A percentile compares a stretch with the other conserved stretches of the same genome.
phyloP scores from a whole-genome alignment of 2,888 invertebrate species.

The Dromius quadrimaculatus region DNA sequence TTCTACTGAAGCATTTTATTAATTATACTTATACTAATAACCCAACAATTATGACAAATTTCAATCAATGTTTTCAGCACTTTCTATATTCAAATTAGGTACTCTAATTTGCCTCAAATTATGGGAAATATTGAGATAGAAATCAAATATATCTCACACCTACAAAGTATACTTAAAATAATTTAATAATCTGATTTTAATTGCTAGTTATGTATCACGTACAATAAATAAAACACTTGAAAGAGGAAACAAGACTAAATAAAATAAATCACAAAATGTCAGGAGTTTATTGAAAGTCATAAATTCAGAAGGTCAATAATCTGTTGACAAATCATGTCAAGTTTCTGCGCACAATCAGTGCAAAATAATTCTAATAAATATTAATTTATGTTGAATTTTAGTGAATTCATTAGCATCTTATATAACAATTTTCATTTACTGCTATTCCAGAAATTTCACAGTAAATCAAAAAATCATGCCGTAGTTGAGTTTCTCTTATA shows the following conservation, averaged over 20 bases:
- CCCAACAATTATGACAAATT: slow-evolving; percentile 15
- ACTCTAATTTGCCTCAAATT: background rate
- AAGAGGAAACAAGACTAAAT: background rate
- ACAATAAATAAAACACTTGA: background rate
- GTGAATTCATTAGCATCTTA: background rate
- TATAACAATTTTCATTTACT: background rate
- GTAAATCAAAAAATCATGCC: background rate
- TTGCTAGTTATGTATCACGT: background rate
- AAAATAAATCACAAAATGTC: background rate
- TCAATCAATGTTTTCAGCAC: background rate
- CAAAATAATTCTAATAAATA: slow-evolving; percentile 24
- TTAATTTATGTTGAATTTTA: slow-evolving; percentile 17
- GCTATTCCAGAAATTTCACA: background rate
- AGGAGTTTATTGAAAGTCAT: slow-evolving; percentile 1
- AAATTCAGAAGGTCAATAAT: slow-evolving; percentile 13
- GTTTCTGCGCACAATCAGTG: slow-evolving; percentile 5
- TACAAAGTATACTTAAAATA: slow-evolving; percentile 13
- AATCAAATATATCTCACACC: slow-evolving; percentile 14
- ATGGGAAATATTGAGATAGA: slow-evolving; percentile 3
- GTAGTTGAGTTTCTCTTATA: background rate
- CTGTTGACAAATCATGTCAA: slow-evolving; percentile 19
- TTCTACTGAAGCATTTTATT: background rate
- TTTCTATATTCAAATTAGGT: slow-evolving; percentile 4
- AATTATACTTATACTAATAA: slow-evolving; percentile 24
- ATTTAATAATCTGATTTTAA: slow-evolving; percentile 14